A percentile compares a stretch with the other conserved stretches of the same genome.
These are phyloP conservation scores for Archilochus colubris DNA, from an alignment of 2,113 vertebrate species.

Conservation along the genomic window DNA sequence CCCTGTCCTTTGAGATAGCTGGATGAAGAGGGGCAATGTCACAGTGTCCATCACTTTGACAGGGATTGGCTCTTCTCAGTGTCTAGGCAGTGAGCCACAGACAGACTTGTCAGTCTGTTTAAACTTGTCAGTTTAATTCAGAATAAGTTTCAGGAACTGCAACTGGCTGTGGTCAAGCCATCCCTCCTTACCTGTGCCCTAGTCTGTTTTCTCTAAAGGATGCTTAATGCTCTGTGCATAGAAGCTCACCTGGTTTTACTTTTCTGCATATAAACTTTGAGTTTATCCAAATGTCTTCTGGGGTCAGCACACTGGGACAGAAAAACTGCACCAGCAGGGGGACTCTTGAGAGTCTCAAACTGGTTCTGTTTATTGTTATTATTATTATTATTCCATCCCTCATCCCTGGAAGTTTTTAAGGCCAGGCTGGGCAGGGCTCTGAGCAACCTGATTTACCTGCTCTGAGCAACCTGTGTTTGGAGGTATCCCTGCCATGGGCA, in stretches of 20 bases:
- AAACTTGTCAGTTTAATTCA: background rate
- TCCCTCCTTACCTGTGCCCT: background rate
- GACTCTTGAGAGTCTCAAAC: background rate
- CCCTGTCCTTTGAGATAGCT: background rate
- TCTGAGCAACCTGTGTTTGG: no score
- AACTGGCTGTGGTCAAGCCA: background rate
- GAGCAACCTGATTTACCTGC: no score
- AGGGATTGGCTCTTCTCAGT: background rate
- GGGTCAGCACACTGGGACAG: background rate
- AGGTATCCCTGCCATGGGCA: no score
- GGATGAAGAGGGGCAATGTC: background rate
- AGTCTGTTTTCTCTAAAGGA: background rate
- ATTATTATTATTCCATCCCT: no score
- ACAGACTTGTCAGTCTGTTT: background rate
- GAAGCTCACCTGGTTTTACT: background rate
- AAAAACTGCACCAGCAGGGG: background rate
- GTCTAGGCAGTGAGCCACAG: background rate
- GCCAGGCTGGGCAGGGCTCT: no score
- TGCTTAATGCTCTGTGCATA: background rate
- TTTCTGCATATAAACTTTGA: background rate
- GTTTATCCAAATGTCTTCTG: background rate
- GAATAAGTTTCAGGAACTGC: background rate
- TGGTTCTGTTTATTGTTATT: background rate
- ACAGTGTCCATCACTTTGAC: constrained; percentile 4
- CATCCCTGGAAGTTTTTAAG: no score